Evolutionary conservation across 1,140 invertebrate genomes (phyloP).

Genomic region (Trichonephila inaurata): DNA sequence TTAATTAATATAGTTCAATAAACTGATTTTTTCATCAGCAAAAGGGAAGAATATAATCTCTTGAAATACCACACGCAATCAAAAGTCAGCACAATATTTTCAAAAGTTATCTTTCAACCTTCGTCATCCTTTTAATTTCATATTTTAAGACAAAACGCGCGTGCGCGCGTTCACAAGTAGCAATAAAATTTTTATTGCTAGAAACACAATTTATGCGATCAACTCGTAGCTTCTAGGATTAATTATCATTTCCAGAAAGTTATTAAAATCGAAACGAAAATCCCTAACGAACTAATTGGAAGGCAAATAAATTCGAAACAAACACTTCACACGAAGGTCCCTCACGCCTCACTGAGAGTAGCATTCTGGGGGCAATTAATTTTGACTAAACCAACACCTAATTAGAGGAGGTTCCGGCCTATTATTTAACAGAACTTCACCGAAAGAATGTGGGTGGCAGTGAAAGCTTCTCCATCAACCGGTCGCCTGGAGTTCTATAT

Average conservation of each 20-base stretch:
- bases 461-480: constrained; percentile 54
- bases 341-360: not conserved
- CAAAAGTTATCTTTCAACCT: too few relatives aligned
- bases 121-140: too few relatives aligned
- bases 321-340: not conserved
- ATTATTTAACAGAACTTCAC: constrained; percentile 17
- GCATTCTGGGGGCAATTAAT: constrained; percentile 25
- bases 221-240: too few relatives aligned
- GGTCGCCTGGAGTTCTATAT: not conserved
- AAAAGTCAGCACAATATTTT: too few relatives aligned
- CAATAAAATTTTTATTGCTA: too few relatives aligned
- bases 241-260: not conserved
- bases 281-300: not conserved
- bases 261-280: not conserved
- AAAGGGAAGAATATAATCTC: too few relatives aligned
- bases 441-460: constrained; percentile 19
- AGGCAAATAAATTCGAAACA: not conserved
- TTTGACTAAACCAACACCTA: constrained; percentile 62
- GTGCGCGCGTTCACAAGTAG: too few relatives aligned
- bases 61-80: too few relatives aligned
- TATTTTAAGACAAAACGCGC: too few relatives aligned
- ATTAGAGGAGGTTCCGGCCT: constrained; percentile 44
- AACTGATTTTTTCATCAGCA: too few relatives aligned
- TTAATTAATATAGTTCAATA: too few relatives aligned
- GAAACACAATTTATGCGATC: too few relatives aligned